A percentile compares a stretch with the other conserved stretches of the same genome.
Conservation (phyloP, 2,888 invertebrate genomes). For the Sycophila texana region DNA sequence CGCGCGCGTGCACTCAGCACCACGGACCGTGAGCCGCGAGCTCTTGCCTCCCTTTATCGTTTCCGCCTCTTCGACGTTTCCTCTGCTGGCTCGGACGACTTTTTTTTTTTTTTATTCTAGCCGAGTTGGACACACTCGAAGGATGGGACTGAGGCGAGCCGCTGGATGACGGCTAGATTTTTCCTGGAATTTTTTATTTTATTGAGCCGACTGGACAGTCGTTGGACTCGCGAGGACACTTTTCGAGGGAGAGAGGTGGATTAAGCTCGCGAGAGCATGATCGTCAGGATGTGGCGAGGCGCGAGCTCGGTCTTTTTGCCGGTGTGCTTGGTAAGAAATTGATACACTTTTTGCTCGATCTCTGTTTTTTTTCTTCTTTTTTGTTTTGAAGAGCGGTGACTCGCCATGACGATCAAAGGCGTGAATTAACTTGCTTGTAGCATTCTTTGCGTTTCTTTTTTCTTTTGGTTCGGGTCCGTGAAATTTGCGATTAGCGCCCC, state of each 20-base stretch:
- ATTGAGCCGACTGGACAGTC: neutral
- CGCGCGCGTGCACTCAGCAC: conserved; percentile 65
- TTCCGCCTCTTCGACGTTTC: neutral
- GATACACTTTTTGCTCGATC: neutral
- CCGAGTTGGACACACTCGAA: neutral
- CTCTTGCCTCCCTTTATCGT: neutral
- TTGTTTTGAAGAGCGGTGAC: neutral
- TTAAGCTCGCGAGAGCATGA: conserved; percentile 38
- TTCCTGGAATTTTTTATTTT: neutral
- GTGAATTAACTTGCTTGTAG: too few species aligned
- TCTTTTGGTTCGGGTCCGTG: too few species aligned
- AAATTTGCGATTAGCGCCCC: too few species aligned
- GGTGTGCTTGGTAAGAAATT: conserved; percentile 41
- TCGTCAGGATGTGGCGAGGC: conserved; percentile 9
- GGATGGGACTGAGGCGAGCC: conserved; percentile 22
- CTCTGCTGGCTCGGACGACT: neutral
- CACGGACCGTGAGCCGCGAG: neutral
- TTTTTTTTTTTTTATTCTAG: neutral
- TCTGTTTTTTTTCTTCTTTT: neutral
- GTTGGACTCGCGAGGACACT: too few species aligned
- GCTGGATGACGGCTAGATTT: conserved; percentile 32
- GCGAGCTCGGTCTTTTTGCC: conserved; percentile 4
- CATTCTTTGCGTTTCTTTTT: too few species aligned
- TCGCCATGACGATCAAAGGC: too few species aligned
- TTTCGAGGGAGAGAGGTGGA: too few species aligned